These are phyloP conservation scores for Drosophila sordidapex DNA, from an alignment of 2,888 invertebrate species.

Conservation along the genomic window DNA sequence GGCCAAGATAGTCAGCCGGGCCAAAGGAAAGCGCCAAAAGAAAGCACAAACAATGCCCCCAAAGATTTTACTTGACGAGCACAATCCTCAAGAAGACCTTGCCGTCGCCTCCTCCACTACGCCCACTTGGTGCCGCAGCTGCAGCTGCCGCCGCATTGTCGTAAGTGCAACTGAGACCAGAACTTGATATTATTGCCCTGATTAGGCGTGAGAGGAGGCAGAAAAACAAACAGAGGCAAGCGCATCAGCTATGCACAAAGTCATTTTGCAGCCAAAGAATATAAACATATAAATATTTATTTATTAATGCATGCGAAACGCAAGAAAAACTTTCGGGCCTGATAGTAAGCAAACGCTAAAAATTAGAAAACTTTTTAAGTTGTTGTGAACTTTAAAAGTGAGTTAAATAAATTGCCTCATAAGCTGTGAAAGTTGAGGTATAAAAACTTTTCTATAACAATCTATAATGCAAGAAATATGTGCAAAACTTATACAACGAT, in stretches of 20 bases:
- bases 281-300: slow-evolving; percentile 4
- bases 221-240: slow-evolving; percentile 15
- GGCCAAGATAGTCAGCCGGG: slow-evolving; percentile 29
- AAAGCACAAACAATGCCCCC: slow-evolving; percentile 57
- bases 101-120: not conserved
- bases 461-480: not conserved
- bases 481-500: not conserved
- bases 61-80: slow-evolving; percentile 55
- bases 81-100: slow-evolving; percentile 32
- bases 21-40: slow-evolving; percentile 5
- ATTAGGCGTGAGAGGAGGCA: slow-evolving; percentile 55
- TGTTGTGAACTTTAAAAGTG: not conserved
- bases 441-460: not conserved
- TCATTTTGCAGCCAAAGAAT: slow-evolving; percentile 36
- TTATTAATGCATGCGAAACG: not conserved
- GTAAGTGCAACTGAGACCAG: slow-evolving; percentile 75
- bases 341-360: not conserved
- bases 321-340: not conserved
- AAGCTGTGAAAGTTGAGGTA: not conserved
- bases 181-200: slow-evolving; percentile 61
- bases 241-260: slow-evolving; percentile 64
- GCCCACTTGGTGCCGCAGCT: slow-evolving; percentile 2
- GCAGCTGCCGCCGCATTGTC: slow-evolving; percentile 50
- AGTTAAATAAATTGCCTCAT: not conserved
- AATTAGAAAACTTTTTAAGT: not conserved